These are phyloP conservation scores for Pangasianodon hypophthalmus DNA, from an alignment of 2,113 vertebrate genomes.

Conservation along the genomic window DNA sequence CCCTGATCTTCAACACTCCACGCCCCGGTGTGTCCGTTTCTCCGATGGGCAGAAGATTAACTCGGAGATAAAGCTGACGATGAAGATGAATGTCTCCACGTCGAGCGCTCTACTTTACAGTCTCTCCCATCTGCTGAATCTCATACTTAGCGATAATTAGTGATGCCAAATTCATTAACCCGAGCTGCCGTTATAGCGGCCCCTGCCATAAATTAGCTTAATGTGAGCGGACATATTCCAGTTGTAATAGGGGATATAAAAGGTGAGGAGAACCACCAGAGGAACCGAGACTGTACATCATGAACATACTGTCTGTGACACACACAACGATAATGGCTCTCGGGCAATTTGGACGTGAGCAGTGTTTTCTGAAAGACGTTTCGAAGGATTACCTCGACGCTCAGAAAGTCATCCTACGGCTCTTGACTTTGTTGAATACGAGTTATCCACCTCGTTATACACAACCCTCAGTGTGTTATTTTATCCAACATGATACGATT, in stretches of 20 bases:
- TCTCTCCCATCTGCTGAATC: slow-evolving; percentile 79
- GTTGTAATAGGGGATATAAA: slow-evolving; percentile 80
- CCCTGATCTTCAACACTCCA: neutral
- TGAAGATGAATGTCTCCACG: slow-evolving; percentile 40
- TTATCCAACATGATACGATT: slow-evolving; percentile 17
- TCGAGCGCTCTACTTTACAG: slow-evolving; percentile 44
- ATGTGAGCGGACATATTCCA: slow-evolving; percentile 76
- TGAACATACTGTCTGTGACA: slow-evolving; percentile 49
- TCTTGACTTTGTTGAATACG: neutral
- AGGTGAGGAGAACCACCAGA: slow-evolving; percentile 72
- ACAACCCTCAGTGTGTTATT: slow-evolving; percentile 11
- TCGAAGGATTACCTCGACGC: neutral
- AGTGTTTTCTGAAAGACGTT: slow-evolving; percentile 46
- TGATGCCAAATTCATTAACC: slow-evolving; percentile 98
- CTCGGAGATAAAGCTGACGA: slow-evolving; percentile 42
- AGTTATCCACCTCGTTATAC: neutral
- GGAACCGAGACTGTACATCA: slow-evolving; percentile 67
- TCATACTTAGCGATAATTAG: slow-evolving; percentile 99
- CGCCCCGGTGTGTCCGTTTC: slow-evolving; percentile 1
- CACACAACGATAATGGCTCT: slow-evolving; percentile 38
- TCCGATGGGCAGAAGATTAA: slow-evolving; percentile 42
- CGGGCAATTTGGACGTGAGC: slow-evolving; percentile 31
- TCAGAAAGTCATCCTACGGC: neutral
- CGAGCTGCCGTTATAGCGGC: slow-evolving; percentile 76
- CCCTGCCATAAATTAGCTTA: slow-evolving; percentile 79